phyloP scores from a whole-genome alignment of 2,888 invertebrate species.

The Camponotus fellah region DNA sequence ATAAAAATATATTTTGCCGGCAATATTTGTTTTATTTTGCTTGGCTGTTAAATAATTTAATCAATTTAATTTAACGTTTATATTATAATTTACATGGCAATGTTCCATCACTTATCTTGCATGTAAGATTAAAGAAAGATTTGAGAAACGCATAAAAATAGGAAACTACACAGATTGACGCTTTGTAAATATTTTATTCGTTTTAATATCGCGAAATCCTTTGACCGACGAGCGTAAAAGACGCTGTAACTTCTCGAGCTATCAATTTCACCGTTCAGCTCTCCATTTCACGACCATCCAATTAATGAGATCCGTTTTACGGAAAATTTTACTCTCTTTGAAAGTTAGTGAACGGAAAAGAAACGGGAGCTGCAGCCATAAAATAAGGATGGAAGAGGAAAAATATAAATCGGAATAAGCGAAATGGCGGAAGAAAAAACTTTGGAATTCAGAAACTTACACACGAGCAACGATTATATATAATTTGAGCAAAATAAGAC shows the following conservation, averaged over 20 bases:
- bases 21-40: background rate
- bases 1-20: background rate
- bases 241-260: conserved; percentile 32
- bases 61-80: background rate
- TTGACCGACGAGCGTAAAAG: conserved; percentile 28
- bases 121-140: conserved; percentile 15
- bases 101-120: background rate
- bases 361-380: conserved; percentile 25
- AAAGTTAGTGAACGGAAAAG: conserved; percentile 26
- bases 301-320: conserved; percentile 71
- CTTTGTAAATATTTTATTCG: conserved; percentile 38
- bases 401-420: background rate
- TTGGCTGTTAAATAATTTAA: background rate
- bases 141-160: background rate
- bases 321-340: conserved; percentile 21
- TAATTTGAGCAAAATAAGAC: background rate
- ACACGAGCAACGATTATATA: background rate
- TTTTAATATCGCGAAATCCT: conserved; percentile 35
- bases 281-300: conserved; percentile 75
- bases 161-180: conserved; percentile 14
- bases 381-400: background rate
- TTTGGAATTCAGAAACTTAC: background rate
- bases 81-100: background rate
- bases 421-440: background rate
- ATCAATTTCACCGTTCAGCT: conserved; percentile 54